Percentiles rank a stretch among this genome's conserved stretches.
Evolutionary conservation across 2,797 vertebrate species (phyloP).

Genomic region (Kryptolebias ocellatus): DNA sequence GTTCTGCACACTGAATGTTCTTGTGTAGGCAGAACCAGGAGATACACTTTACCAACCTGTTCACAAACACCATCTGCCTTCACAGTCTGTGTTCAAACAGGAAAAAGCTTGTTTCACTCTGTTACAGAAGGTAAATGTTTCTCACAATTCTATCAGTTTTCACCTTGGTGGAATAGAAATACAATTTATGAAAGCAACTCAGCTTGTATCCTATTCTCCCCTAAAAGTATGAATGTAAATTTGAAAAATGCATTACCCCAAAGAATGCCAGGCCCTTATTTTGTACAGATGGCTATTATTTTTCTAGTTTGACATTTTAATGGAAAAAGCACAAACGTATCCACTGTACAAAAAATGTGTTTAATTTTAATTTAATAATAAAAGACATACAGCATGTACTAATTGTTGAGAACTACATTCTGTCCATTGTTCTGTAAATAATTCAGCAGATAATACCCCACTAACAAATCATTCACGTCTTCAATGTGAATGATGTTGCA

Average conservation of each 20-base stretch:
- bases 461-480: conserved; percentile 14
- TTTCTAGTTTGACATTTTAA: conserved; percentile 22
- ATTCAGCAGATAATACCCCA: neutral
- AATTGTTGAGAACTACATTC: conserved; percentile 5
- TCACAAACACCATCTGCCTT: conserved; percentile 58
- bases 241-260: too few species aligned
- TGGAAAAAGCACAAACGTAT: conserved; percentile 10
- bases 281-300: neutral
- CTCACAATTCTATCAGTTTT: conserved; percentile 8
- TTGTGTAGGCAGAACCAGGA: conserved; percentile 50
- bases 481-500: conserved; percentile 29
- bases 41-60: conserved; percentile 44
- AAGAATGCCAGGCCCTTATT: too few species aligned
- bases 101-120: conserved; percentile 20
- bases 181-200: neutral
- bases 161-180: conserved; percentile 21
- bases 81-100: conserved; percentile 28
- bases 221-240: too few species aligned
- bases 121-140: conserved; percentile 19
- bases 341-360: neutral
- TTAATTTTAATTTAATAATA: conserved; percentile 25
- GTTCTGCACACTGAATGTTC: conserved; percentile 22
- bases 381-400: conserved; percentile 12
- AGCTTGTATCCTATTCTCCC: neutral
- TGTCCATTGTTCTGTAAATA: neutral